phyloP scores from a whole-genome alignment of 2,113 vertebrate genomes.

The Pseudopodoces humilis region DNA sequence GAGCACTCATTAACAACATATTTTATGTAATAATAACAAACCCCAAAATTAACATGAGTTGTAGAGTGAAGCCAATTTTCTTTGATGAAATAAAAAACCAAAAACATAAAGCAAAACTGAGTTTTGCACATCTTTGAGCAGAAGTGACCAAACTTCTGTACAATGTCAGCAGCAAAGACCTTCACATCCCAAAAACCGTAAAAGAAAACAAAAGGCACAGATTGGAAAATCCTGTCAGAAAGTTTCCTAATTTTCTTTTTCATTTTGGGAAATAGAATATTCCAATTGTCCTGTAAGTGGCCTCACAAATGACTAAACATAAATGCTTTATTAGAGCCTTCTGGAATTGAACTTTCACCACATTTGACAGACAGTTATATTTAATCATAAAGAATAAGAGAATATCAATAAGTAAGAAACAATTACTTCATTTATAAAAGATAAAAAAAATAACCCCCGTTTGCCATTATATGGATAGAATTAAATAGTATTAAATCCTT shows the following conservation, averaged over 20 bases:
- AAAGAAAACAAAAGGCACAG: not conserved
- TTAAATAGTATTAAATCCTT: not conserved
- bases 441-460: not conserved
- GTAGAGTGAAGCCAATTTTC: not conserved
- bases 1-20: not conserved
- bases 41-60: not conserved
- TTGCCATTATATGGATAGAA: not conserved
- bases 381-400: not conserved
- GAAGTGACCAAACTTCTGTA: not conserved
- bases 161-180: not conserved
- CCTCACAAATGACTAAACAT: not conserved
- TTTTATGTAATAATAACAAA: not conserved
- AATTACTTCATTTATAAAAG: not conserved
- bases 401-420: not conserved
- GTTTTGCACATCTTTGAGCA: not conserved
- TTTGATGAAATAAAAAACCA: not conserved
- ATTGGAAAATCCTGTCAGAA: not conserved
- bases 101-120: not conserved
- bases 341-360: not conserved
- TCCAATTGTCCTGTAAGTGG: not conserved
- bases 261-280: not conserved
- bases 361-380: not conserved
- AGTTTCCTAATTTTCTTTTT: not conserved
- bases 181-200: not conserved
- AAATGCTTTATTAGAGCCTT: not conserved